These are phyloP conservation scores for Drosophila meridionalis DNA, from an alignment of 2,888 invertebrate species.

Conservation along the genomic window DNA sequence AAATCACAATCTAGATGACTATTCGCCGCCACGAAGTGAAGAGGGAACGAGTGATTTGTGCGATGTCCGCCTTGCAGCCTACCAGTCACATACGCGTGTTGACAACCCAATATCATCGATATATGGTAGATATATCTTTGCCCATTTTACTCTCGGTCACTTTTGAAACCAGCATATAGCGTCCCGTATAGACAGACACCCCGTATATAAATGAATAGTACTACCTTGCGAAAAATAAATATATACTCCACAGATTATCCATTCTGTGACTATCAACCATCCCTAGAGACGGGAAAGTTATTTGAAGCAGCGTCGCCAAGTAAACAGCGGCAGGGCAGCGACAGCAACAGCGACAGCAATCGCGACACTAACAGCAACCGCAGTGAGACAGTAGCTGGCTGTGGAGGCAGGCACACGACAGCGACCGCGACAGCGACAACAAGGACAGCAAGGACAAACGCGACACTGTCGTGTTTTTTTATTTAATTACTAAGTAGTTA, in stretches of 20 bases:
- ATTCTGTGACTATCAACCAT: slow-evolving; percentile 39
- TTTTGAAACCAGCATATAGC: neutral
- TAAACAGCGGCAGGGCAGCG: slow-evolving; percentile 55
- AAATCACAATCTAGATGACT: neutral
- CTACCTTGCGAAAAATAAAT: neutral
- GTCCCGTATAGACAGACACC: too few relatives aligned
- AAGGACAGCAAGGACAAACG: slow-evolving; percentile 23
- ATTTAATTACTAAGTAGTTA: slow-evolving; percentile 12
- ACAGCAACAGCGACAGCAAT: slow-evolving; percentile 59
- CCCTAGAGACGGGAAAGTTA: slow-evolving; percentile 39
- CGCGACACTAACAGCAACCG: slow-evolving; percentile 45
- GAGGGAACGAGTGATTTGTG: too few relatives aligned
- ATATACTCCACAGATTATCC: neutral
- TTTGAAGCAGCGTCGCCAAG: slow-evolving; percentile 68
- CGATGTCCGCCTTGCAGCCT: too few relatives aligned
- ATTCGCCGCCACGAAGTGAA: neutral
- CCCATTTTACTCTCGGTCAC: neutral
- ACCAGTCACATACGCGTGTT: too few relatives aligned
- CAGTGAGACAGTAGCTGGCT: slow-evolving; percentile 28
- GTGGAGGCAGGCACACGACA: too few relatives aligned
- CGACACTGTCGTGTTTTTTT: slow-evolving; percentile 35
- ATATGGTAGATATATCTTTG: neutral
- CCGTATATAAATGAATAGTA: too few relatives aligned
- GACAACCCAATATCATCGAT: neutral
- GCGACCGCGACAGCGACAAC: slow-evolving; percentile 26